Conservation (phyloP, 2,113 vertebrate species). For the Periophthalmodon schlosseri region DNA sequence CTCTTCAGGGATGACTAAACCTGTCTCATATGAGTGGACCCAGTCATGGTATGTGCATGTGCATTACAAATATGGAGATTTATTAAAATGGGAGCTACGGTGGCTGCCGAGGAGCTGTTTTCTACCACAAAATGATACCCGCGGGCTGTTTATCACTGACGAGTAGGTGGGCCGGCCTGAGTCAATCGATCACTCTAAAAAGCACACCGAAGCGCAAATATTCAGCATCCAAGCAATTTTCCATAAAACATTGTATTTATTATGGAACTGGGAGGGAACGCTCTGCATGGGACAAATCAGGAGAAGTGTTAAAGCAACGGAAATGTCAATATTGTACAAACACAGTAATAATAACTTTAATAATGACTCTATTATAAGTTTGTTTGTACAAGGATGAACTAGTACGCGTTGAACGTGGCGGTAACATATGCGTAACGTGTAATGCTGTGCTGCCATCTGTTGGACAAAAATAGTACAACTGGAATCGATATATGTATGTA, state of each 20-base stretch:
- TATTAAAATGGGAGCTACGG: conserved; percentile 29
- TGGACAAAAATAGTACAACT: conserved; percentile 18
- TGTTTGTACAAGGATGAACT: background rate
- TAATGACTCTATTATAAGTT: background rate
- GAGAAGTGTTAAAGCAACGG: background rate
- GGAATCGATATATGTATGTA: too few species aligned
- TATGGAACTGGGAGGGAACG: background rate
- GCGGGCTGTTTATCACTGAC: conserved; percentile 16
- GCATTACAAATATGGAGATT: conserved; percentile 32
- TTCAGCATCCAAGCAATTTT: conserved; percentile 7
- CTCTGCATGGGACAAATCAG: background rate
- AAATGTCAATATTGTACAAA: background rate
- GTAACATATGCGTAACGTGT: background rate
- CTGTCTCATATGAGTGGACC: background rate
- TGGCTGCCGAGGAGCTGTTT: background rate
- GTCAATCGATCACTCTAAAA: conserved; percentile 34
- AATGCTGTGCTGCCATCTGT: conserved; percentile 40
- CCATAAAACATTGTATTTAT: conserved; percentile 1
- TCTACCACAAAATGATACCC: conserved; percentile 20
- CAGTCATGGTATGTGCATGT: conserved; percentile 8
- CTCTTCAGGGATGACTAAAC: conserved; percentile 14
- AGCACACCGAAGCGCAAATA: conserved; percentile 14
- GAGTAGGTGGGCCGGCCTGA: conserved; percentile 18
- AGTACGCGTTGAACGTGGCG: background rate
- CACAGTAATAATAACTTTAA: background rate